Evolutionary conservation across 2,113 vertebrate species (phyloP).

Genomic region (Oplegnathus fasciatus): DNA sequence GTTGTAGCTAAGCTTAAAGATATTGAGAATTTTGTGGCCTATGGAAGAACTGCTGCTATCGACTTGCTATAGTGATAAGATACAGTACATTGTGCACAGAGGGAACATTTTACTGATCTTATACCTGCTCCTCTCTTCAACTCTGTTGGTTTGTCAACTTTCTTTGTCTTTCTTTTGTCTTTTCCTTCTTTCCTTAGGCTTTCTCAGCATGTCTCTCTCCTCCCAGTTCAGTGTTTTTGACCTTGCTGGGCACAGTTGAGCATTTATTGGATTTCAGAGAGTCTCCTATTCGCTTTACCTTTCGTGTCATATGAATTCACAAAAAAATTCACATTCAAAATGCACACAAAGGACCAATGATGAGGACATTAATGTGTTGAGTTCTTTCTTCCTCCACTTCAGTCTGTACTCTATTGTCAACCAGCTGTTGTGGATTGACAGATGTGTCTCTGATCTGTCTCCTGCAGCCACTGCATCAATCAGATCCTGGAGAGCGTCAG

Average conservation of each 20-base stretch:
- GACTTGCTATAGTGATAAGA: not conserved
- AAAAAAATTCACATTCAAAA: not conserved
- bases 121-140: not conserved
- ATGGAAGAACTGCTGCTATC: not conserved
- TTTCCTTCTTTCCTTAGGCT: not conserved
- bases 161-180: not conserved
- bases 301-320: not conserved
- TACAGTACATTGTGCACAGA: not conserved
- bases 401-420: not conserved
- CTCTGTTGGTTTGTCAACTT: not conserved
- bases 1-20: not conserved
- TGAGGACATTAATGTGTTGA: not conserved
- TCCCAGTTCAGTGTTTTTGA: not conserved
- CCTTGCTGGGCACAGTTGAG: not conserved
- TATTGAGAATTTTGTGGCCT: not conserved
- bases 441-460: slow-evolving; percentile 46
- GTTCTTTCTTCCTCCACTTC: not conserved
- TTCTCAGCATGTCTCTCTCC: not conserved
- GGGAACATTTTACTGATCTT: not conserved
- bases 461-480: slow-evolving; percentile 97
- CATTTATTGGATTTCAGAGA: not conserved
- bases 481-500: slow-evolving; percentile 99
- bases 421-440: slow-evolving; percentile 22
- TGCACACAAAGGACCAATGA: not conserved
- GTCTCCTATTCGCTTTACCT: not conserved